Percentiles rank a stretch among this genome's conserved stretches.
phyloP scores from a whole-genome alignment of 2,888 invertebrate species.

The Gari tellinella region DNA sequence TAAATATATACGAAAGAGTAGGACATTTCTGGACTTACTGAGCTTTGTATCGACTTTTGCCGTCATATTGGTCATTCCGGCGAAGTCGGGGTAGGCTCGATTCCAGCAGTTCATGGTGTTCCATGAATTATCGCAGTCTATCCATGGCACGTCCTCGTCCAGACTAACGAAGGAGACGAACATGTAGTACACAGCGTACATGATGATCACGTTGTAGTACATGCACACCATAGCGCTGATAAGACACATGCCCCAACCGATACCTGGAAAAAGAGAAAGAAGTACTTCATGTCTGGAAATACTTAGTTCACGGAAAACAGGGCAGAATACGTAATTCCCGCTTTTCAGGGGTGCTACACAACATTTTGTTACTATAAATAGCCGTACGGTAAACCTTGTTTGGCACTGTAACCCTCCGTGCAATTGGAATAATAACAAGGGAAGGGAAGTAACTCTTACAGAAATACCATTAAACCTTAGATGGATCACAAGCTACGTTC shows the following conservation, averaged over 20 bases:
- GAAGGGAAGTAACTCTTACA: too few relatives aligned
- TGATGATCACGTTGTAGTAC: constrained; percentile 79
- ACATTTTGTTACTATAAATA: too few relatives aligned
- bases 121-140: constrained; percentile 68
- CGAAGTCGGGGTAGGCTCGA: constrained; percentile 64
- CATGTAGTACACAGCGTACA: constrained; percentile 79
- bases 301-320: background rate
- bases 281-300: background rate
- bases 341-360: too few relatives aligned
- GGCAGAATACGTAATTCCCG: too few relatives aligned
- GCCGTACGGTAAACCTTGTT: too few relatives aligned
- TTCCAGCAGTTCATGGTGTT: constrained; percentile 64
- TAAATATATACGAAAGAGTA: too few relatives aligned
- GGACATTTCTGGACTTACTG: too few relatives aligned
- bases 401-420: too few relatives aligned
- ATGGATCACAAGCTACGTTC: too few relatives aligned
- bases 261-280: constrained; percentile 56
- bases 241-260: constrained; percentile 74
- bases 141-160: constrained; percentile 75
- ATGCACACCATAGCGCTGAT: constrained; percentile 74
- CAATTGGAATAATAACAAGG: too few relatives aligned
- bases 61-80: constrained; percentile 41
- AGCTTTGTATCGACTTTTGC: too few relatives aligned
- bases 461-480: too few relatives aligned
- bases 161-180: constrained; percentile 76